Base-by-base conservation (phyloP, 2,888 invertebrate genomes). In the Drosophila aldrichi region DNA sequence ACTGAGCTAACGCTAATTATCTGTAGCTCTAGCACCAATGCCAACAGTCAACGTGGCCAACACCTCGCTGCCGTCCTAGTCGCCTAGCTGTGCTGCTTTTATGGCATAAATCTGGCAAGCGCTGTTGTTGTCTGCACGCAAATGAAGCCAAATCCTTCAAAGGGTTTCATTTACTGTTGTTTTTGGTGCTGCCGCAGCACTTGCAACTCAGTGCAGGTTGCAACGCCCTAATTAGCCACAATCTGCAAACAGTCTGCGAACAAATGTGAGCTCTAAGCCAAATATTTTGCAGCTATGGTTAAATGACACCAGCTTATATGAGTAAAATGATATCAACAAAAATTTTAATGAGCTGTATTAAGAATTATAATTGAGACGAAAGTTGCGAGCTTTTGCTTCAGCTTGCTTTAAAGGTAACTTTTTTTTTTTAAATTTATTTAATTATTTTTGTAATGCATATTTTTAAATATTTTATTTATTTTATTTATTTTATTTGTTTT, bases 81-180 rank as follows among this genome's bases (percentile, higher is more conserved):
- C 59, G 40, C 36, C 64, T 38, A n/a, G 16, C 10, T 72, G 78
- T 49, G 20, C 60, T 49, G 74, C 57, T 51, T 67, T 67, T 63
- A 56, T 68, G 70, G 48, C 36, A 48, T 18, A 59, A 59, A 69
- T 55, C 64, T 73, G 51, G 58, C 68, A 61, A 60, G 69, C 64
- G 49, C 55, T 59, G 59, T 18, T 34, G 49, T 57, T 46, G 29
- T 57, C 49, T 40, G 51, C 56, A 75, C 62, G 58, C 76, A 70
- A 79, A 87, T 79, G 63, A 81, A 64, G 70, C 79, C 44, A 62
- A 77, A 78, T 70, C 88, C 82, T 62, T 78, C 80, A 82, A 79
- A 75, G 69, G 71, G 54, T 66, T 46, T 41, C 36, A 38, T 32
- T 61, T 73, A 43, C 10, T 55, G n/a, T 20, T 52, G 52, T 22